phyloP scores from a whole-genome alignment of 1,140 invertebrate genomes.

The Scaptomyza hsui region DNA sequence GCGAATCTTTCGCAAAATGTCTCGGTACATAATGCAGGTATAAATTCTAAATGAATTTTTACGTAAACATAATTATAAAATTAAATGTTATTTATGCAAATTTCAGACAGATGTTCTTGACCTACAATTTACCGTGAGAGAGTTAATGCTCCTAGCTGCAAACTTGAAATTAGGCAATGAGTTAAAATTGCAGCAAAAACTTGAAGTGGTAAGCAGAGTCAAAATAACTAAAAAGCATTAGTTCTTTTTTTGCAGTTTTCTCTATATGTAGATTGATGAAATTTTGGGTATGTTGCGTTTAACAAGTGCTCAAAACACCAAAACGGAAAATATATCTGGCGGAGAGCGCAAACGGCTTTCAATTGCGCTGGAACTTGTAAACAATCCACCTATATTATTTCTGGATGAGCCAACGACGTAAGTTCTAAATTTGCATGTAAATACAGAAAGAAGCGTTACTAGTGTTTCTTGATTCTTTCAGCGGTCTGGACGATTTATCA shows the following conservation, averaged over 20 bases:
- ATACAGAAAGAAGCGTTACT: neutral
- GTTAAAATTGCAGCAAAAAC: conserved; percentile 87
- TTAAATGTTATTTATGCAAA: neutral
- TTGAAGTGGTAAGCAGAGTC: conserved; percentile 87
- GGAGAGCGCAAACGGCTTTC: conserved; percentile 96
- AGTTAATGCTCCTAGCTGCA: conserved; percentile 93
- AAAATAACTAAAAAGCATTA: neutral
- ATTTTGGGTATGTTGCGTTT: conserved; percentile 89
- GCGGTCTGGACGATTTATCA: conserved; percentile 90
- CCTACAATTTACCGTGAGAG: conserved; percentile 92
- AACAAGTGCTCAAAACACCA: conserved; percentile 87
- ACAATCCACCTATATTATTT: conserved; percentile 97
- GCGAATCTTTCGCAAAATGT: conserved; percentile 92
- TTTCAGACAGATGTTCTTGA: conserved; percentile 91
- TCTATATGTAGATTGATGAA: conserved; percentile 87
- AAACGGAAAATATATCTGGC: conserved; percentile 91
- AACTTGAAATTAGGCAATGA: conserved; percentile 92
- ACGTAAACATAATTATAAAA: neutral
- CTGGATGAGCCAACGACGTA: conserved; percentile 93
- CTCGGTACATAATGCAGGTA: conserved; percentile 96
- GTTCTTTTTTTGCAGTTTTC: too few relatives aligned
- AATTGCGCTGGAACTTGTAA: conserved; percentile 95
- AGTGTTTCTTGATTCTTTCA: conserved; percentile 16
- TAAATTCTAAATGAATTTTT: neutral
- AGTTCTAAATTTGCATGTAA: conserved; percentile 70